A percentile compares a stretch with the other conserved stretches of the same genome.
These are phyloP conservation scores for Beroe ovata DNA, from an alignment of 37 sponge, comb jelly and placozoan species.

Conservation along the genomic window DNA sequence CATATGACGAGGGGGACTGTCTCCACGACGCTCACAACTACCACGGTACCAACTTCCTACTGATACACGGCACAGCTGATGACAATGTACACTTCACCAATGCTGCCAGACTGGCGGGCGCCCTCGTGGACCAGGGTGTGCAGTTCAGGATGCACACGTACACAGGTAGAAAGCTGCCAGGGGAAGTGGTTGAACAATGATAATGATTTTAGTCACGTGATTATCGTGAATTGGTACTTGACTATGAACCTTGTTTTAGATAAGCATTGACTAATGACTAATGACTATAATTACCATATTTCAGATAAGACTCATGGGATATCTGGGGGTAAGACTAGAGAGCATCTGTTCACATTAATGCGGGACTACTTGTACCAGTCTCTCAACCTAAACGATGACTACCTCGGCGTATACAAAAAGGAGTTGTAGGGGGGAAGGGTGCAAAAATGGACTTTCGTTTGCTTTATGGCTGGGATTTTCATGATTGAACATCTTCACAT, in stretches of 20 bases:
- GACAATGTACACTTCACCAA: constrained; percentile 61
- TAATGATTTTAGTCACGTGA: not conserved
- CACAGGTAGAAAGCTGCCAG: constrained; percentile 45
- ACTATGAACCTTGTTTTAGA: too few relatives aligned
- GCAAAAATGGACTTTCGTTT: not conserved
- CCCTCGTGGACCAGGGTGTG: constrained; percentile 11
- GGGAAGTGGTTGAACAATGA: not conserved
- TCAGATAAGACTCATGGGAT: constrained; percentile 19
- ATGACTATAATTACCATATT: too few relatives aligned
- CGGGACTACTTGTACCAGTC: constrained; percentile 8
- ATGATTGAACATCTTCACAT: too few relatives aligned
- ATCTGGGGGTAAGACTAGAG: constrained; percentile 4
- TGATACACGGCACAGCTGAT: constrained; percentile 63
- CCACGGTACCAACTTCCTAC: constrained; percentile 24
- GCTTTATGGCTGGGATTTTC: not conserved
- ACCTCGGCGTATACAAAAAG: constrained; percentile 1
- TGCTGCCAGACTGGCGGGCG: constrained; percentile 38
- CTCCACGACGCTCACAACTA: constrained; percentile 42
- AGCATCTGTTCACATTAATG: constrained; percentile 49
- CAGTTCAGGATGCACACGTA: constrained; percentile 66
- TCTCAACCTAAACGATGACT: constrained; percentile 33
- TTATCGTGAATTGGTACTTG: not conserved
- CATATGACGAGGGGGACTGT: constrained; percentile 26
- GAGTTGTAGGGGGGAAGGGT: not conserved
- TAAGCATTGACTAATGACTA: too few relatives aligned